Conservation (phyloP, 2,113 vertebrate species). For the Halcyon malimbica region DNA sequence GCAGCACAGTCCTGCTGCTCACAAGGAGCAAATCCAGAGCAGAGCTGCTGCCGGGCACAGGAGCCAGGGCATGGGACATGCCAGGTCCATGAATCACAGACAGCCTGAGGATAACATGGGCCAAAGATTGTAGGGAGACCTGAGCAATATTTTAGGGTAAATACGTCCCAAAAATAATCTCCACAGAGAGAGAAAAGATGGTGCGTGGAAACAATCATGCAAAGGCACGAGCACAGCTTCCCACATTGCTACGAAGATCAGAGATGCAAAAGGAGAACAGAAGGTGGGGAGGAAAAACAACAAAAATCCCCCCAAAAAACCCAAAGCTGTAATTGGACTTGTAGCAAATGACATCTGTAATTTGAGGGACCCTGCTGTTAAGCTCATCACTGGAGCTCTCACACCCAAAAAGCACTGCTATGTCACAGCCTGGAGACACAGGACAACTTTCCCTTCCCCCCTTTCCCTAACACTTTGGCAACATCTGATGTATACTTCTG, state of each 20-base stretch:
- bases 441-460: not conserved
- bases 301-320: not conserved
- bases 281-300: not conserved
- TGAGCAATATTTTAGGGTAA: not conserved
- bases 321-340: not conserved
- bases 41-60: rapidly evolving
- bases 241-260: not conserved
- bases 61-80: not conserved
- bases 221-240: not conserved
- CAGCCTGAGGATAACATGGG: not conserved
- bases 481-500: not conserved
- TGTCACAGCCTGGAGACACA: not conserved
- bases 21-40: not conserved
- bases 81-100: not conserved
- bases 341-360: not conserved
- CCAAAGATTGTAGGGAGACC: not conserved
- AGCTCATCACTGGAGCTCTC: not conserved
- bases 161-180: not conserved
- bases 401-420: not conserved
- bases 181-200: not conserved
- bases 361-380: not conserved
- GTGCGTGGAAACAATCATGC: not conserved
- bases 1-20: not conserved
- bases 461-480: not conserved
- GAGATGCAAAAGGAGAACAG: not conserved